phyloP scores from a whole-genome alignment of 2,888 invertebrate species.

The Pristionchus fissidentatus region DNA sequence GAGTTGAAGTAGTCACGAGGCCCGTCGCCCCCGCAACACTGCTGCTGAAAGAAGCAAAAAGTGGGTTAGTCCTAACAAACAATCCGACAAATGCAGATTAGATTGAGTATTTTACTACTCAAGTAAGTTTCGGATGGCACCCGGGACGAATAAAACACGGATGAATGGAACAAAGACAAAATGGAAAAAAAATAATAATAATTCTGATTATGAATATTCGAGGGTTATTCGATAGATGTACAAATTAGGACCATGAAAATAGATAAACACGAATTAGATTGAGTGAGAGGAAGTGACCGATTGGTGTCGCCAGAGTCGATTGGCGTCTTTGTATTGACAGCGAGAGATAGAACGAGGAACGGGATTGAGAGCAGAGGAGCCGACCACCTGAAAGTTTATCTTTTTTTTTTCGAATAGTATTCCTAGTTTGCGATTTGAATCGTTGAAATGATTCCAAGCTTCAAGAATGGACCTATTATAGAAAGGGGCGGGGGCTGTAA shows the following conservation, averaged over 20 bases:
- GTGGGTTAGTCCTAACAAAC: too few species aligned
- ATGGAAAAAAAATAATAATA: not conserved
- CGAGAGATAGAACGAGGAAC: slow-evolving; percentile 63
- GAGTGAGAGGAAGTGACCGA: slow-evolving; percentile 58
- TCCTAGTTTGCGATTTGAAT: not conserved
- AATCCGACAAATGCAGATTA: not conserved
- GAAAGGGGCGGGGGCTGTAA: too few species aligned
- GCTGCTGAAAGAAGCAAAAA: slow-evolving; percentile 61
- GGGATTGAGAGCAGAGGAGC: slow-evolving; percentile 65
- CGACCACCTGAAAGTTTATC: slow-evolving; percentile 51
- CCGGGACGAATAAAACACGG: not conserved
- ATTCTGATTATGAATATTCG: not conserved
- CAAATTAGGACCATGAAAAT: not conserved
- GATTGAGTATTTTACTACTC: not conserved
- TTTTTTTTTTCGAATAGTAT: not conserved
- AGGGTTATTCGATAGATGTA: not conserved
- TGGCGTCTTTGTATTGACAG: slow-evolving; percentile 65
- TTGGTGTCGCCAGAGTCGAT: slow-evolving; percentile 63
- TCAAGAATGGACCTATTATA: too few species aligned
- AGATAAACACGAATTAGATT: not conserved
- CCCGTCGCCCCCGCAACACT: slow-evolving; percentile 71
- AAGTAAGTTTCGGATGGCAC: not conserved
- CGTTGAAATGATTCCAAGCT: too few species aligned
- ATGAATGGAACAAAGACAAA: not conserved
- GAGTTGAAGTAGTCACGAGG: slow-evolving; percentile 70